These are phyloP conservation scores for Drosophila borborema DNA, from an alignment of 2,888 invertebrate genomes.

Conservation along the genomic window DNA sequence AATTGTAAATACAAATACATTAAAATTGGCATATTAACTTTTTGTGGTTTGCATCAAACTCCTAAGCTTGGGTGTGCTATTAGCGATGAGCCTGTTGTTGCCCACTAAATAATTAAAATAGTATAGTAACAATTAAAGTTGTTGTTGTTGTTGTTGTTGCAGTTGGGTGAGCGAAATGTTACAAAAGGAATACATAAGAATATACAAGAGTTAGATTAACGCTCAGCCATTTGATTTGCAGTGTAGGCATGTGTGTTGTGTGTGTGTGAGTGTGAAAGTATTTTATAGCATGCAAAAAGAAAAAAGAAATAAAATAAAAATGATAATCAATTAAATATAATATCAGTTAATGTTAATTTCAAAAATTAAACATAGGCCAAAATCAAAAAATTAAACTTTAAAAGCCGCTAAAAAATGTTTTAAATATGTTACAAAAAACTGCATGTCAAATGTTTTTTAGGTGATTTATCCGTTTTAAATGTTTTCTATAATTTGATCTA, in stretches of 20 bases:
- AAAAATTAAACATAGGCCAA: conserved; percentile 28
- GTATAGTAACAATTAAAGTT: conserved; percentile 54
- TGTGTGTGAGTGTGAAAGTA: conserved; percentile 19
- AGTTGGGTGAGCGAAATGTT: conserved; percentile 56
- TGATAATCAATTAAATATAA: conserved; percentile 44
- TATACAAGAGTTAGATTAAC: conserved; percentile 68
- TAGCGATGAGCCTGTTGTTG: conserved; percentile 83
- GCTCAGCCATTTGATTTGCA: conserved; percentile 38
- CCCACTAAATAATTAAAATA: conserved; percentile 66
- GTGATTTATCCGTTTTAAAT: conserved; percentile 6
- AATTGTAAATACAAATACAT: conserved; percentile 40
- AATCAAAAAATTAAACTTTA: conserved; percentile 11
- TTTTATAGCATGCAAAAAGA: conserved; percentile 71
- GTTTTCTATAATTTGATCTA: conserved; percentile 36
- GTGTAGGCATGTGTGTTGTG: conserved; percentile 8
- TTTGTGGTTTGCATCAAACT: conserved; percentile 81
- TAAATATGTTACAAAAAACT: conserved; percentile 28
- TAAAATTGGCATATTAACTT: conserved; percentile 83
- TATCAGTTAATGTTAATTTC: conserved; percentile 30
- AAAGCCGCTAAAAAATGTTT: conserved; percentile 38
- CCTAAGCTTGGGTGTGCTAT: conserved; percentile 83
- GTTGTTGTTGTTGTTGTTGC: conserved; percentile 46
- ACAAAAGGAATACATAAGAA: conserved; percentile 65
- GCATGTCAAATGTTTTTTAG: conserved; percentile 18
- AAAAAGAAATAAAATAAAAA: conserved; percentile 58